phyloP scores from a whole-genome alignment of 2,113 vertebrate genomes.

The Dasypus novemcinctus region DNA sequence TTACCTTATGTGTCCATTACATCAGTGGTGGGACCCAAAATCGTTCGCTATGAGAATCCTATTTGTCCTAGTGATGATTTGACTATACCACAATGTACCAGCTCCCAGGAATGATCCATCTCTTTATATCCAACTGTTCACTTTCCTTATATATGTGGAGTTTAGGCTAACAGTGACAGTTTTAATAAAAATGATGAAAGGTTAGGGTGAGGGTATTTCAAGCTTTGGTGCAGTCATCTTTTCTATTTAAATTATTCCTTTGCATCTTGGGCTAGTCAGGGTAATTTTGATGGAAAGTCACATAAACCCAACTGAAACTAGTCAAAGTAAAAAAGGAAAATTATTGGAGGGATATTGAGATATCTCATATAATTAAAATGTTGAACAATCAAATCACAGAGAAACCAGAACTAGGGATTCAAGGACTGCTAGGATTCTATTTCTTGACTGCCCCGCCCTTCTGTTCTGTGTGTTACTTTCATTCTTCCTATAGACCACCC shows the following conservation, averaged over 20 bases:
- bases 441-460: neutral
- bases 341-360: neutral
- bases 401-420: neutral
- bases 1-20: no score
- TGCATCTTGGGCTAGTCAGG: neutral
- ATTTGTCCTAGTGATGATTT: no score
- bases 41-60: no score
- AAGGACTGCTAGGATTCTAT: neutral
- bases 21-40: no score
- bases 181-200: no score
- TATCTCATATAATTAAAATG: neutral
- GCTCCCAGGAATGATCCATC: no score
- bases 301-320: neutral
- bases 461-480: neutral
- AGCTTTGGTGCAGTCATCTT: neutral
- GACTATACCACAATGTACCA: no score
- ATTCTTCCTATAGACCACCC: neutral
- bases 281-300: neutral
- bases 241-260: constrained; percentile 11
- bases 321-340: neutral
- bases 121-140: no score
- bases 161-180: no score
- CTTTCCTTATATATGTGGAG: no score
- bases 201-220: no score
- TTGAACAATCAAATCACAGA: neutral